phyloP scores from a whole-genome alignment of 2,113 vertebrate species.

The Psittacula cyanocephala region DNA sequence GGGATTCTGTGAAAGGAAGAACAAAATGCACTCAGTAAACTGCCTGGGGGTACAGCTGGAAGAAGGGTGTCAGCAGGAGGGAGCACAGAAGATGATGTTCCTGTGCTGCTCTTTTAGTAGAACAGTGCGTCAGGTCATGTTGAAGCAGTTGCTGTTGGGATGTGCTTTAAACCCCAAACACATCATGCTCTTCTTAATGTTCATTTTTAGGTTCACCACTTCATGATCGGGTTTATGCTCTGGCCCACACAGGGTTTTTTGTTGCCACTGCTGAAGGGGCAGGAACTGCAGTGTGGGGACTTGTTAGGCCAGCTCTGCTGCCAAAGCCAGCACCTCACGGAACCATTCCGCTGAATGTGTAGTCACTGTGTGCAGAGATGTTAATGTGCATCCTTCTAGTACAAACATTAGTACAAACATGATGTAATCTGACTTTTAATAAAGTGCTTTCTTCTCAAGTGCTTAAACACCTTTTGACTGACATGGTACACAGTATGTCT shows the following conservation, averaged over 20 bases:
- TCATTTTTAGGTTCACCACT: neutral
- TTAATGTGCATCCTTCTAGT: neutral
- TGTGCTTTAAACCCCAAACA: neutral
- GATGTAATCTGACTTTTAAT: neutral
- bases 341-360: neutral
- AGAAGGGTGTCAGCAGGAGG: neutral
- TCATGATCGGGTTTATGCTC: neutral
- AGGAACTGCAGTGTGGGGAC: neutral
- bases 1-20: neutral
- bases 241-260: neutral
- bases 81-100: neutral
- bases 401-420: neutral
- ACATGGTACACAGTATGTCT: neutral
- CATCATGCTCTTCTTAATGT: neutral
- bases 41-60: fast-evolving
- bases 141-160: neutral
- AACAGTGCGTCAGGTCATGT: neutral
- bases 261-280: neutral
- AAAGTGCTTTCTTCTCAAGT: neutral
- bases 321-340: neutral
- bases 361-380: neutral
- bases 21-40: neutral
- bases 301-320: neutral
- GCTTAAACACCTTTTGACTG: neutral
- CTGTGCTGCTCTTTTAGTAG: fast-evolving